Conservation (phyloP, 2,797 vertebrate species). For the Florisuga fusca region DNA sequence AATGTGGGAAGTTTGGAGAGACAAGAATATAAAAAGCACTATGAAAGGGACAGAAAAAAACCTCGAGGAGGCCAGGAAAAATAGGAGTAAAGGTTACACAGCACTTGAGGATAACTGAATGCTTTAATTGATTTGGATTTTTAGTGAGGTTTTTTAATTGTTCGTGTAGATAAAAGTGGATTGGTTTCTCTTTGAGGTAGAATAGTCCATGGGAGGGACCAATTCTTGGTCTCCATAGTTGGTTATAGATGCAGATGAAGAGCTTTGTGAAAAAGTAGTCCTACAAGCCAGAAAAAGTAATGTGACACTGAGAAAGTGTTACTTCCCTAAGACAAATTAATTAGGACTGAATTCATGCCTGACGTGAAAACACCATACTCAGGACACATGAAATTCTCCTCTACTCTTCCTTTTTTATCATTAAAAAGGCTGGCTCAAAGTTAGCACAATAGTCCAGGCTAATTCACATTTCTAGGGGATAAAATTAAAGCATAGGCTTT, state of each 20-base stretch:
- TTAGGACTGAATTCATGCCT: background rate
- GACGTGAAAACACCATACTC: background rate
- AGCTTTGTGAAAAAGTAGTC: background rate
- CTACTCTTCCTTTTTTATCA: background rate
- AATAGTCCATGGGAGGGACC: background rate
- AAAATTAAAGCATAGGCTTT: background rate
- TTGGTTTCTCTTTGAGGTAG: background rate
- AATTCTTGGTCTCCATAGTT: background rate
- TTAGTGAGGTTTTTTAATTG: background rate
- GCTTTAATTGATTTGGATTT: background rate
- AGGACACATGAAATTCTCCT: background rate
- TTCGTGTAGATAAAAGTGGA: background rate
- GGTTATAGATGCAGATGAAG: background rate
- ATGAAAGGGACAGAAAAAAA: background rate
- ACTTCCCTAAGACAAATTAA: background rate
- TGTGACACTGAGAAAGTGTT: background rate
- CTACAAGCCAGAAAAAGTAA: background rate
- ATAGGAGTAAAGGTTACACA: background rate
- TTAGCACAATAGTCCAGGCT: background rate
- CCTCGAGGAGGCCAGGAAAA: background rate
- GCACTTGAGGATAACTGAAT: background rate
- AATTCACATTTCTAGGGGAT: background rate
- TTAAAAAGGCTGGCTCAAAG: background rate
- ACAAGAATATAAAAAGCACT: background rate
- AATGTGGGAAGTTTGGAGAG: background rate